Percentiles rank a stretch among this genome's conserved stretches.
These are phyloP conservation scores for Ariopsis seemanni DNA, from an alignment of 2,113 vertebrate genomes.

Conservation along the genomic window DNA sequence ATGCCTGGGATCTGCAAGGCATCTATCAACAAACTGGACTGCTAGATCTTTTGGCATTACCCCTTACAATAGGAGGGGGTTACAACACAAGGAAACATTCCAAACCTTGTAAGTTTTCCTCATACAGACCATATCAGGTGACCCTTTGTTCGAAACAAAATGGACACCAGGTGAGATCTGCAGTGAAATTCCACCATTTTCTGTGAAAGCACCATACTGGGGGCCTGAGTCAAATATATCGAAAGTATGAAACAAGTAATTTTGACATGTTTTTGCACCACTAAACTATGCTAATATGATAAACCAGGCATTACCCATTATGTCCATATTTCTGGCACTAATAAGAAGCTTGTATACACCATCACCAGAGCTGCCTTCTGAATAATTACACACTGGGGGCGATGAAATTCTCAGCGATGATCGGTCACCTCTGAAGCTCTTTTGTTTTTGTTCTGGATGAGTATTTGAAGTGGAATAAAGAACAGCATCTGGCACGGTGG, in stretches of 20 bases:
- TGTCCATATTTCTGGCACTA: background rate
- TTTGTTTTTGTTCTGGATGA: background rate
- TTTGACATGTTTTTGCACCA: background rate
- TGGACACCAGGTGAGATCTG: slow-evolving; percentile 20
- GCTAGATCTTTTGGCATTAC: slow-evolving; percentile 21
- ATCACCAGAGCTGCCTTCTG: background rate
- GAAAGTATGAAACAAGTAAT: background rate
- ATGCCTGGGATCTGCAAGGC: slow-evolving; percentile 7
- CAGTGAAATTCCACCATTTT: slow-evolving; percentile 24
- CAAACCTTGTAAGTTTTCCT: slow-evolving; percentile 41
- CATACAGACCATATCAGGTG: slow-evolving; percentile 28
- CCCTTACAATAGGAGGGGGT: slow-evolving; percentile 35
- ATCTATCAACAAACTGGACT: slow-evolving; percentile 14
- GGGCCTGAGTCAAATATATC: background rate
- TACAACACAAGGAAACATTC: slow-evolving; percentile 44
- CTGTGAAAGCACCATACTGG: background rate
- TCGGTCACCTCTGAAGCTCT: background rate
- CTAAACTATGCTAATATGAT: background rate
- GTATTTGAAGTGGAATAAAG: background rate
- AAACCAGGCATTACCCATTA: background rate
- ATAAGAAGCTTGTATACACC: background rate
- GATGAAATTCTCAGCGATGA: background rate
- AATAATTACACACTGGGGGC: background rate
- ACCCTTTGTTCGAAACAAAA: slow-evolving; percentile 30
- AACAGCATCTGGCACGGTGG: background rate